Conservation (phyloP, 2,113 vertebrate genomes). For the Podarcis raffonei region DNA sequence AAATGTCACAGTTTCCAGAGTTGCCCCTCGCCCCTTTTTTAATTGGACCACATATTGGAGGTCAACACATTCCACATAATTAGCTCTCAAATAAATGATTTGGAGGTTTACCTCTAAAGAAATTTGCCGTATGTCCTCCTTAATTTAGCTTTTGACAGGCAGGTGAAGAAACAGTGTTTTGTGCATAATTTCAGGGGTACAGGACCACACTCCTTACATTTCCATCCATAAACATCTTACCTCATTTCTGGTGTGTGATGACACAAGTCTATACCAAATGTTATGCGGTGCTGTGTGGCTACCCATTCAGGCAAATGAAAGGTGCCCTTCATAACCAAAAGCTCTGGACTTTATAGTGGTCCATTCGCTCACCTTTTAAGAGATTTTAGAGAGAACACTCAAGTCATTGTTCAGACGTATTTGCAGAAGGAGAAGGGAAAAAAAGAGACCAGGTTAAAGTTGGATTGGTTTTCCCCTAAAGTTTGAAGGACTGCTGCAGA, state of each 20-base stretch:
- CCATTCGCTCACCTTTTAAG: conserved; percentile 1
- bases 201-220: neutral
- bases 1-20: neutral
- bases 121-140: neutral
- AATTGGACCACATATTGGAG: neutral
- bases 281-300: neutral
- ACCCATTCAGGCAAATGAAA: conserved; percentile 20
- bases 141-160: neutral
- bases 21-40: neutral
- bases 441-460: neutral
- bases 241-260: conserved; percentile 6
- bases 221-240: conserved; percentile 26
- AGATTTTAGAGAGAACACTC: neutral
- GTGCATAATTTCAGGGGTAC: neutral
- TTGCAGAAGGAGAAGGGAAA: neutral
- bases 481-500: conserved; percentile 1
- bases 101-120: rapidly evolving
- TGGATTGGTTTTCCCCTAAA: conserved; percentile 1
- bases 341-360: conserved; percentile 23
- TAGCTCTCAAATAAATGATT: conserved; percentile 13
- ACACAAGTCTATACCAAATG: neutral
- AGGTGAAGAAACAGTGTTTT: conserved; percentile 14
- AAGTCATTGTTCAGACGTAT: neutral
- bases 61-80: conserved; percentile 9
- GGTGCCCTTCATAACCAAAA: conserved; percentile 13